Evolutionary conservation across 2,113 vertebrate species (phyloP).

Genomic region (Excalfactoria chinensis): DNA sequence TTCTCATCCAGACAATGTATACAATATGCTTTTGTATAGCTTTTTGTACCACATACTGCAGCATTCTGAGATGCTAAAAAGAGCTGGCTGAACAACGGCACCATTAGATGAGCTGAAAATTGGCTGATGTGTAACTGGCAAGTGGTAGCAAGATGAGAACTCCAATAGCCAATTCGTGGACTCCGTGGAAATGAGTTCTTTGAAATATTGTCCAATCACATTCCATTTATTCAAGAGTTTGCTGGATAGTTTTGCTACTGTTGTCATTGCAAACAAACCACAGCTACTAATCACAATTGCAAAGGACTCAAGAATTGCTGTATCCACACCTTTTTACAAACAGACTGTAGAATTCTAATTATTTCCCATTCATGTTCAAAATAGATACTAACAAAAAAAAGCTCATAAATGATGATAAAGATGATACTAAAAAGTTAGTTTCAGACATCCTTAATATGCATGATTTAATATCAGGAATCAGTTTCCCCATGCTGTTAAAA

Average conservation of each 20-base stretch:
- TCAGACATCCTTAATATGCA: background rate
- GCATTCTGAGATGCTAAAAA: background rate
- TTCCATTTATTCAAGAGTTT: background rate
- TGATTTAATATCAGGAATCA: background rate
- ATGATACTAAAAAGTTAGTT: background rate
- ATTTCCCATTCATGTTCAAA: slow-evolving; percentile 14
- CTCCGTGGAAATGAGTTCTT: background rate
- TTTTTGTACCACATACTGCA: background rate
- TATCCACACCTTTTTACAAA: background rate
- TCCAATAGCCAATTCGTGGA: background rate
- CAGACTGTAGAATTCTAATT: background rate
- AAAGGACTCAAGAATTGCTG: background rate
- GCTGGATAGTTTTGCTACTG: background rate
- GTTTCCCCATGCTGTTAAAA: background rate
- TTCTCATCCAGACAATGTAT: too few relatives aligned
- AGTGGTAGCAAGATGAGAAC: background rate
- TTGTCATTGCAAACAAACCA: background rate
- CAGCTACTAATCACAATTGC: background rate
- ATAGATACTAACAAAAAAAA: background rate
- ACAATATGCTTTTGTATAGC: background rate
- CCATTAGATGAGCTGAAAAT: background rate
- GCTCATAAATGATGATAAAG: background rate
- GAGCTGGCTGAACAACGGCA: background rate
- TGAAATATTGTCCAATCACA: background rate
- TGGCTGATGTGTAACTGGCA: background rate